Conservation (phyloP, 2,113 vertebrate species). For the Notothenia coriiceps region DNA sequence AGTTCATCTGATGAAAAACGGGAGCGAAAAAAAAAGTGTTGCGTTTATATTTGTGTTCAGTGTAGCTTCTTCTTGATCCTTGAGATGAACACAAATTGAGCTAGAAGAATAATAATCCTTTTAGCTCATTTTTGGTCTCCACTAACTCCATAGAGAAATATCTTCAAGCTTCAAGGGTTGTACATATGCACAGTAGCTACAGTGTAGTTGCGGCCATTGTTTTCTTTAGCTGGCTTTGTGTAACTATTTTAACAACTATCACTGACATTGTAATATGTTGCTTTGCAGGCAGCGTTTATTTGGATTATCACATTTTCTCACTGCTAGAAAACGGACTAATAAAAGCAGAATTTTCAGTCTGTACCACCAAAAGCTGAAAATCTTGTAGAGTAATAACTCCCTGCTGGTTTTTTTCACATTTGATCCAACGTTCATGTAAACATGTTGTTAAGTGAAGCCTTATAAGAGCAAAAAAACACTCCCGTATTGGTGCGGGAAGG, state of each 20-base stretch:
- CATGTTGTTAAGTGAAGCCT: neutral
- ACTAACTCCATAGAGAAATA: too few relatives aligned
- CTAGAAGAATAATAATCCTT: neutral
- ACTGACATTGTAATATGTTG: neutral
- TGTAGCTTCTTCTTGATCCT: too few relatives aligned
- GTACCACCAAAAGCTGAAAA: neutral
- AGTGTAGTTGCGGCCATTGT: too few relatives aligned
- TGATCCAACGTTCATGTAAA: constrained; percentile 20
- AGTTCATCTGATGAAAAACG: too few relatives aligned
- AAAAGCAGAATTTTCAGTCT: neutral
- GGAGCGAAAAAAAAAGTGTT: too few relatives aligned
- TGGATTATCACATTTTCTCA: neutral
- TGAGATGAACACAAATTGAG: too few relatives aligned
- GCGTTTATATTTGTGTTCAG: too few relatives aligned
- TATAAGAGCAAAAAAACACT: constrained; percentile 6
- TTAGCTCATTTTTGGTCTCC: neutral
- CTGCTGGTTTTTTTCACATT: constrained; percentile 5
- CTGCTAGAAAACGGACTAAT: neutral
- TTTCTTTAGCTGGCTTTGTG: neutral
- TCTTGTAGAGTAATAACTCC: constrained; percentile 14
- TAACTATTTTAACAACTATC: neutral
- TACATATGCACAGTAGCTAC: too few relatives aligned
- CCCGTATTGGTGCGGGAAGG: neutral
- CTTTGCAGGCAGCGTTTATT: neutral
- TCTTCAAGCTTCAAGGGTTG: too few relatives aligned